Base-by-base conservation (phyloP, 64 coral and sea anemone genomes). In the Catalaphyllia jardinei region DNA sequence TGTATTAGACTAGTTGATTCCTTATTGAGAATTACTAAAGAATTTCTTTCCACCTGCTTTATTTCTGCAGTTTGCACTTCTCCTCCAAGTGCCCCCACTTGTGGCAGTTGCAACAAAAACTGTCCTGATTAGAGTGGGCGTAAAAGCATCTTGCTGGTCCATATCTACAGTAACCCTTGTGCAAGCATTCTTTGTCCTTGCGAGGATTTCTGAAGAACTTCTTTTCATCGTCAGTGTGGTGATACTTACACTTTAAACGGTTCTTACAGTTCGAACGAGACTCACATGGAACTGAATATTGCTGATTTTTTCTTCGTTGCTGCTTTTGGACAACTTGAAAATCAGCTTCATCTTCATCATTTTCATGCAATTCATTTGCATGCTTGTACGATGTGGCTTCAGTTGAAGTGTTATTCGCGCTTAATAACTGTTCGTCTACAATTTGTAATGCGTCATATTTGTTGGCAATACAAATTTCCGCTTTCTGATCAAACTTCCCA, bases 41-140 rank as follows among this genome's bases (percentile, higher is more conserved):
- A 46, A 57, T 57, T 57, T 57, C 54, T 57, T 1, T 57, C 42
- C 42, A 46, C 4, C 42, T 46, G 42, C 54, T 57, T 57, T 15
- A 22, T 65, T 65, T 65, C 22, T 7, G n/a, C n/a, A n/a, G 18
- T 65, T 65, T 24, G 22, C n/a, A 69, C 65, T 69, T 69, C n/a
- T 62, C 29, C 31, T 62, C 17, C 60, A 82, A 82, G 30, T 65
- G 79, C 20, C 79, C 79, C 79, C 79, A 82, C 31, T 65, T 2
- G 24, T 82, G 59, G 10, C 60, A 82, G 39, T 67, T 22, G 15
- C 30, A 29, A 64, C 79, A 82, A 31, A 39, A 82, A 33, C 79
- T 39, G 59, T 64, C 31, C n/a, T 64, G 46, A 65, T 82, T 18
- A n/a, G 79, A 42, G 30, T 82, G 79, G 2, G 79, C 79, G 2